Evolutionary conservation across 1,140 invertebrate species (phyloP).

Genomic region (Neoseiulus cucumeris): DNA sequence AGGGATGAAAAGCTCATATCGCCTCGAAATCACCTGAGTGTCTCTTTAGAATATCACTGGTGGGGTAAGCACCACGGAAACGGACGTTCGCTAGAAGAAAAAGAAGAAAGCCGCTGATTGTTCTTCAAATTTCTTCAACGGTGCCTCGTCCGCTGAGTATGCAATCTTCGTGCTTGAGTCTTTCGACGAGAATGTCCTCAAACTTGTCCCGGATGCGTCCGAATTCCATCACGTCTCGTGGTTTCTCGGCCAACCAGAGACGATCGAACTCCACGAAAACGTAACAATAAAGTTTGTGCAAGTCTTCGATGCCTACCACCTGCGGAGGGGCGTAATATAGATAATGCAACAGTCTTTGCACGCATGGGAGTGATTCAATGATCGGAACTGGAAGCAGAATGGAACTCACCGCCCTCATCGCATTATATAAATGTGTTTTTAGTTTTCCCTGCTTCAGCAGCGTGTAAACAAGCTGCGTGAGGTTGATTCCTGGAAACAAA

Average conservation of each 20-base stretch:
- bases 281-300: constrained; percentile 85
- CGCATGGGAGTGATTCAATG: too few species aligned
- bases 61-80: too few species aligned
- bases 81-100: too few species aligned
- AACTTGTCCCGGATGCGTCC: constrained; percentile 61
- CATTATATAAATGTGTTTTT: constrained; percentile 81
- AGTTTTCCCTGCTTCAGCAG: constrained; percentile 57
- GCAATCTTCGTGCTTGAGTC: constrained; percentile 33
- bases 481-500: constrained; percentile 69
- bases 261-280: constrained; percentile 81
- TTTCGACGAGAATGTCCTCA: constrained; percentile 43
- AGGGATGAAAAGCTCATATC: too few species aligned
- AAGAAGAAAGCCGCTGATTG: too few species aligned
- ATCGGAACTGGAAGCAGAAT: background rate
- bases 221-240: constrained; percentile 85
- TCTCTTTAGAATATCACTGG: too few species aligned
- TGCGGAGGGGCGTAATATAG: constrained; percentile 29
- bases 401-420: constrained; percentile 14
- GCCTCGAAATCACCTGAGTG: too few species aligned
- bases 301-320: constrained; percentile 42
- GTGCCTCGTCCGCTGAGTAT: background rate
- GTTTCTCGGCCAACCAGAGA: constrained; percentile 75
- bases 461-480: constrained; percentile 69
- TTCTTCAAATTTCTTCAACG: background rate
- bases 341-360: constrained; percentile 32